Base-by-base conservation (phyloP, 2,113 vertebrate genomes). In the Zeus faber region DNA sequence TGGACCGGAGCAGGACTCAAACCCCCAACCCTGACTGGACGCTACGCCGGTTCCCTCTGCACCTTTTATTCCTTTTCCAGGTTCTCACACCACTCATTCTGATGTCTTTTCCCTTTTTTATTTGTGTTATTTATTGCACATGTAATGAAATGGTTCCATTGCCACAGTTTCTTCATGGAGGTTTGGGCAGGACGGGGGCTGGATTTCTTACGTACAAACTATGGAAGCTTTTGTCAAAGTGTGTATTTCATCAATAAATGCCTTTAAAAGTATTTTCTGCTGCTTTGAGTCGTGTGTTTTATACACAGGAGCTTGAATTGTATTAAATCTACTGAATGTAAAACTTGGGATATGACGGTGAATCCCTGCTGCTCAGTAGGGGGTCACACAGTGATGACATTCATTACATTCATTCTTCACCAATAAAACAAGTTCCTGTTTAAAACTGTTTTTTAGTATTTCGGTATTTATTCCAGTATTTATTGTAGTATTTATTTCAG, bases 241-340 rank as follows among this genome's bases (percentile, higher is more conserved):
- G 87, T 90, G 87, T 89, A 90, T 90, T 90, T 89, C 82, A 89
- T 88, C 79, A 90, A 90, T 90, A 90, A 90, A 90, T 89, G 88
- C 85, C 87, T 90, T 90, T 87, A 77, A 90, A 87, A 81, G 67
- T 77, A 54, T 10, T 13, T 3, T 6, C 27, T 9, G 27, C n/a
- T n/a, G n/a, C n/a, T n/a, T n/a, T n/a, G n/a, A n/a, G n/a, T n/a
- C n/a, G n/a, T n/a, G n/a, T n/a, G n/a, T n/a, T n/a, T n/a, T n/a
- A n/a, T n/a, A n/a, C n/a, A n/a, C n/a, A n/a, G n/a, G n/a, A n/a
- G n/a, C n/a, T n/a, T n/a, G n/a, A n/a, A n/a, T n/a, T n/a, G n/a
- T n/a, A n/a, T n/a, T n/a, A n/a, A n/a, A n/a, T n/a, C n/a, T n/a
- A n/a, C n/a, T n/a, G n/a, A n/a, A n/a, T n/a, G n/a, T n/a, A n/a